Evolutionary conservation across 1,140 invertebrate genomes (phyloP).

Genomic region (Elysia chlorotica): DNA sequence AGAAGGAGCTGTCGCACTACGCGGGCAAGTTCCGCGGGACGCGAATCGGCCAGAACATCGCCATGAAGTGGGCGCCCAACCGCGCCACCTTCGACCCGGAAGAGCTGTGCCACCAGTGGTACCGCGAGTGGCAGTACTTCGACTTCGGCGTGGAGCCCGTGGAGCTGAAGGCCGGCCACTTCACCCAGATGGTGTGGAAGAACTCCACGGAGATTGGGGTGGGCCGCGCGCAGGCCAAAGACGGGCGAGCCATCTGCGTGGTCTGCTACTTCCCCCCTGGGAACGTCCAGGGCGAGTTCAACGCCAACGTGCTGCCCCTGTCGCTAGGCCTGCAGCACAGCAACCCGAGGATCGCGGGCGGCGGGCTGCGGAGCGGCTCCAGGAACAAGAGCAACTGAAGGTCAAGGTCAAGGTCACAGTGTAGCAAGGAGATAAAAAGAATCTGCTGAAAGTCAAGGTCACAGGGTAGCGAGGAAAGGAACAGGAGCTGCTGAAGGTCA

Average conservation of each 20-base stretch:
- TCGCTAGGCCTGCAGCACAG: too few relatives aligned
- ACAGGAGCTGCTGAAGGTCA: too few relatives aligned
- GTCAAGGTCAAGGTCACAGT: too few relatives aligned
- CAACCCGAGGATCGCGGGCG: too few relatives aligned
- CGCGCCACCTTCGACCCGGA: constrained; percentile 3
- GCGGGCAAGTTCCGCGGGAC: constrained; percentile 38
- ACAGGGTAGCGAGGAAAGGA: too few relatives aligned
- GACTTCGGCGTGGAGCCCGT: constrained; percentile 10
- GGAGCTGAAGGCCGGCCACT: too few relatives aligned
- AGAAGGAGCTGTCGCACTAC: constrained; percentile 75
- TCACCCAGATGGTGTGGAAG: constrained; percentile 22
- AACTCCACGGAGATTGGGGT: constrained; percentile 19
- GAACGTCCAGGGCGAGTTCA: constrained; percentile 18
- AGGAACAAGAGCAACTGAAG: too few relatives aligned
- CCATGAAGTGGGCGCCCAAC: constrained; percentile 50
- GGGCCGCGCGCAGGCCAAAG: constrained; percentile 8
- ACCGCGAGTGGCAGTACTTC: background rate
- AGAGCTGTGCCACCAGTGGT: constrained; percentile 9
- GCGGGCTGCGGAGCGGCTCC: too few relatives aligned
- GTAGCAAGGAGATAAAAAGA: too few relatives aligned
- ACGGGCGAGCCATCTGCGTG: constrained; percentile 12
- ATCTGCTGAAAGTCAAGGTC: too few relatives aligned
- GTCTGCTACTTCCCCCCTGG: constrained; percentile 19
- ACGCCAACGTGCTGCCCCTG: constrained; percentile 4
- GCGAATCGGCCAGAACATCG: constrained; percentile 57